Evolutionary conservation across 2,797 vertebrate species (phyloP), one percentile per base, ranked within the genome.

Genomic region (Cirrhinus molitorella): DNA sequence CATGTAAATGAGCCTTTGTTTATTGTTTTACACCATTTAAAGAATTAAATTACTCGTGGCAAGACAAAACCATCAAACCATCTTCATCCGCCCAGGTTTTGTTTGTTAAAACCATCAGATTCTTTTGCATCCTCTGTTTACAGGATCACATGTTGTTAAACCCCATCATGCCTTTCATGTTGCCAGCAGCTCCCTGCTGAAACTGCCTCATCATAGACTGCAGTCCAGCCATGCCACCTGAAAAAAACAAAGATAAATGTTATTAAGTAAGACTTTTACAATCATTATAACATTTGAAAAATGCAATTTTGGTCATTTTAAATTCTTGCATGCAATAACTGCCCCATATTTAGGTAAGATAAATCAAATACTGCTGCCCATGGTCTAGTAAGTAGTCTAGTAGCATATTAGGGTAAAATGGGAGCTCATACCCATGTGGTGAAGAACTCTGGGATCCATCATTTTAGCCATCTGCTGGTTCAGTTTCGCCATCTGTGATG

Each of bases 131-230:
- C 5, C 49, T 87, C 81, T 57, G 51, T 73, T 92, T 94, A 96
- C 61, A 95, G 94, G 94, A 91, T 87, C 94, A 99, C 97, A 99
- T 99, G 90, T 99, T 99, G 94, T 99, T 99, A 92, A 99, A 99
- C 93, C 98, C 98, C 98, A 99, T 99, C 98, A 99, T 99, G 94
- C 98, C 98, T 93, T 99, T 99, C 97, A 99, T 99, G 91, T 99
- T 99, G 45, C 98, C 98, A 55, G 98, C 96, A 3, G 98, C 98
- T 83, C 98, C 98, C 92, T 99, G 98, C 89, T 99, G 98, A 91
- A 99, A 99, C 65, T 99, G 98, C 81, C 98, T 95, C 98, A 99
- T 99, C 98, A 99, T 99, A 1, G 98, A 99, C 93, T 99, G 98
- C 28, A 99, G 95, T 55, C 98, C 98, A 0, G 98, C 97, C 98